Conservation (phyloP, 1,140 invertebrate species). For the Piezodorus guildinii region DNA sequence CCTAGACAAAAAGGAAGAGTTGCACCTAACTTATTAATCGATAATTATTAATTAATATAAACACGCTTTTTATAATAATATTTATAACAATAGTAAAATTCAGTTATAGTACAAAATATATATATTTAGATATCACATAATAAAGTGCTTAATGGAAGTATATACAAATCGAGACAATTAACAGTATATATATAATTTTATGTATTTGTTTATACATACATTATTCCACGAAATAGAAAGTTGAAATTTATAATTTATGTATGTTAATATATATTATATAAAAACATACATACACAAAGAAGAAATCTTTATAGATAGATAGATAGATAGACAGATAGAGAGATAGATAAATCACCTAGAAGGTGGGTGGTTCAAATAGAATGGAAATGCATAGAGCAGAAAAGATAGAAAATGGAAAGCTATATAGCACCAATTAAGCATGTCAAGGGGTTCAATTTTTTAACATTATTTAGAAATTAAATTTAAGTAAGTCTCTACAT, state of each 20-base stretch:
- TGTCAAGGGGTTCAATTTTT: too few relatives aligned
- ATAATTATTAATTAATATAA: constrained; percentile 13
- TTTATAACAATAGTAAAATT: constrained; percentile 12
- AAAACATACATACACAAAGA: not conserved
- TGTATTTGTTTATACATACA: constrained; percentile 5
- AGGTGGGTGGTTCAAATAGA: not conserved
- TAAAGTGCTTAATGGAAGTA: constrained; percentile 17
- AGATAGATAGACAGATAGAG: not conserved
- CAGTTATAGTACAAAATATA: constrained; percentile 16
- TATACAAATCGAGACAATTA: constrained; percentile 11
- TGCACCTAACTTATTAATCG: constrained; percentile 5
- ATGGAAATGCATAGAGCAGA: not conserved
- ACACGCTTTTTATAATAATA: constrained; percentile 11
- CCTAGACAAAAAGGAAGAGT: constrained; percentile 11
- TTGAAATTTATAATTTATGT: not conserved
- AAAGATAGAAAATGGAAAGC: not conserved
- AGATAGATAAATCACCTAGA: not conserved
- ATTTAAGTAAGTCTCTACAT: too few relatives aligned
- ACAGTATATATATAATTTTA: constrained; percentile 15
- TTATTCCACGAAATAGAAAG: not conserved
- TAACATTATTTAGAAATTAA: too few relatives aligned
- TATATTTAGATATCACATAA: constrained; percentile 19
- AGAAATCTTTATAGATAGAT: not conserved
- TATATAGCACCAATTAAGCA: not conserved
- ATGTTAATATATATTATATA: not conserved